Evolutionary conservation across 2,888 invertebrate species (phyloP), one percentile per base, ranked within the genome.

Genomic region (Patella depressa): DNA sequence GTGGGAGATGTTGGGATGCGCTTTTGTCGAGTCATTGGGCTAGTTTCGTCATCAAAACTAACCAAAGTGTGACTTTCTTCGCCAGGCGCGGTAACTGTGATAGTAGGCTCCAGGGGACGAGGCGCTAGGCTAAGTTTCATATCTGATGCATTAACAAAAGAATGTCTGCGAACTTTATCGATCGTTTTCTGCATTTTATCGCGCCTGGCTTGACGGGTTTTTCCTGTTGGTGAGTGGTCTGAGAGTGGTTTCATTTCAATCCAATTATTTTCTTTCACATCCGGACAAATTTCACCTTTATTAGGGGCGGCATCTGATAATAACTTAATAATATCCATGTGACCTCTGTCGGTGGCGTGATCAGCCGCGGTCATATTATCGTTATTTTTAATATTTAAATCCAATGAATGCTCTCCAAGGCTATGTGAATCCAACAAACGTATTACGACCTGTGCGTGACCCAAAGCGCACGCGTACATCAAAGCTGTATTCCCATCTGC

Each of bases 381-480:
- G 45, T 74, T 53, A 15, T 73, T 77, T 53, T 73, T 69, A 24
- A 71, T 74, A 29, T 70, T 17, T 17, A 77, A 57, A 34, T 77
- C 74, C 15, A 77, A 19, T 24, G 14, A 29, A 54, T 74, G 55
- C 53, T 53, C 59, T 4, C 69, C 69, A 12, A 53, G 65, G 69
- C 24, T n/a, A 34, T 73, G 73, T 53, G 59, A 59, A 17, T 77
- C 73, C n/a, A 77, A 59, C n/a, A 77, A n/a, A 7, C 53, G 45
- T 15, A 15, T 34, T 15, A 73, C 73, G 24, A 71, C 57, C 24
- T 70, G 45, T 17, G 29, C 29, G 24, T 55, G 54, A 4, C 73
- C 77, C 29, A 77, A 34, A 34, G 73, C 70, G 57, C 77, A 74
- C 24, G 77, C 73, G 65, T 77, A 77, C 77, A 77, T 77, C 65